Base-by-base conservation (phyloP, 2,797 vertebrate species). In the Glossophaga mutica region DNA sequence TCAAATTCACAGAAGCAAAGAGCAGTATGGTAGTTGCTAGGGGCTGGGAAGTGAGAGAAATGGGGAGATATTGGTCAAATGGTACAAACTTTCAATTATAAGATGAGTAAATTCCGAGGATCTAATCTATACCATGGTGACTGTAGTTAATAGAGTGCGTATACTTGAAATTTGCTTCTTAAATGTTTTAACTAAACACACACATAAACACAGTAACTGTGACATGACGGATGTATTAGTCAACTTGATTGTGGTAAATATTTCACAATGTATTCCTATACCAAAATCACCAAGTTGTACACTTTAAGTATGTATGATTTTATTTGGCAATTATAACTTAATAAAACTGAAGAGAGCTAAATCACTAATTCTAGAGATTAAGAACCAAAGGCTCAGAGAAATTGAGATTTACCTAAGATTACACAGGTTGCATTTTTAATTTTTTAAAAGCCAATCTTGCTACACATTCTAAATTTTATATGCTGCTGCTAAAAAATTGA, bases 331-430 rank as follows among this genome's bases (percentile, higher is more conserved):
- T 95, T 48, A 44, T 62, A 76, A 9, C 26, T 91, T 22, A 77
- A n/a, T 68, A 57, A 67, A 87, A 46, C 55, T 91, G 39, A 65
- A 73, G n/a, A 81, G 55, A 87, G 39, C 71, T 78, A 89, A 70
- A 57, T 77, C 73, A 84, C 34, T 92, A 68, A 88, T 94, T 87
- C 92, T 91, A 86, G 90, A 94, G 62, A 87, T 89, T 82, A 81
- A 68, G 74, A 85, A 88, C 82, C 21, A n/a, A 73, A 94, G 10
- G 10, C n/a, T 86, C 67, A 86, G 48, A 74, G 37, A 91, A 73
- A 55, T 50, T 71, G 39, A 94, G 44, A 78, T 95, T 81, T 87
- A 46, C 24, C 15, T n/a, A 74, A 79, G 68, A 22, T 92, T 82
- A 91, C 6, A 70, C 8, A 79, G 50, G 8, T 76, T 77, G 48